Base-by-base conservation (phyloP, 2,797 vertebrate species). In the Squalus acanthias region DNA sequence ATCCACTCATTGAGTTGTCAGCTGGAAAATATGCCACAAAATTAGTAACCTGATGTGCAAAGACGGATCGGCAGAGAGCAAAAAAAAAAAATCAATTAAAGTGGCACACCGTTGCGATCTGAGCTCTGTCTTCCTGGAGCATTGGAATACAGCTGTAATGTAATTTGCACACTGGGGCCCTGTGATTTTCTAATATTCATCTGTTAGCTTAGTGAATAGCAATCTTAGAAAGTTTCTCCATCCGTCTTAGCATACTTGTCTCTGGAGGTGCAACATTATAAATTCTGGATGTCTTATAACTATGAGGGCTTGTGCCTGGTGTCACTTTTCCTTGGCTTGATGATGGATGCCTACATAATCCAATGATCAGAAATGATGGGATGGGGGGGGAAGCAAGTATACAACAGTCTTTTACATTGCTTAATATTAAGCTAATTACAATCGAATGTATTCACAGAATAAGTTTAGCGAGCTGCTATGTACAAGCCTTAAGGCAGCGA, bases 1-100 rank as follows among this genome's bases (percentile, higher is more conserved):
- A 93, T 97, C 96, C 96, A 50, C 74, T 96, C 6, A 60, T 65
- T 65, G 53, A 20, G 74, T 93, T 96, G 96, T 96, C 97, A 97
- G 91, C 96, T 20, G 82, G 95, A 97, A 97, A 91, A 74, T 96
- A 67, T 96, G 97, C 96, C 74, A 97, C 96, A 97, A 96, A 97
- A 97, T 97, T 96, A 97, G 93, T 72, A 96, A 46, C 96, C 67
- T 96, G 96, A 96, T 96, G 96, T 96, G 46, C 65, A 96, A 96
- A 96, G 96, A 95, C 96, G 96, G 96, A 96, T 95, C 76, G 63
- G 63, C 96, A 96, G 96, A 97, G 53, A 69, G 9, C 91, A 69
- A 46, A 53, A 10, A 9, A 10, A 9, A 96, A 91, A 97, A 96
- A 96, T 96, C 72, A 96, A 96, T 97, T 97, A 97, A 96, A n/a